A percentile compares a stretch with the other conserved stretches of the same genome.
Evolutionary conservation across 2,797 vertebrate species (phyloP).

Genomic region (Epinephelus malabaricus): DNA sequence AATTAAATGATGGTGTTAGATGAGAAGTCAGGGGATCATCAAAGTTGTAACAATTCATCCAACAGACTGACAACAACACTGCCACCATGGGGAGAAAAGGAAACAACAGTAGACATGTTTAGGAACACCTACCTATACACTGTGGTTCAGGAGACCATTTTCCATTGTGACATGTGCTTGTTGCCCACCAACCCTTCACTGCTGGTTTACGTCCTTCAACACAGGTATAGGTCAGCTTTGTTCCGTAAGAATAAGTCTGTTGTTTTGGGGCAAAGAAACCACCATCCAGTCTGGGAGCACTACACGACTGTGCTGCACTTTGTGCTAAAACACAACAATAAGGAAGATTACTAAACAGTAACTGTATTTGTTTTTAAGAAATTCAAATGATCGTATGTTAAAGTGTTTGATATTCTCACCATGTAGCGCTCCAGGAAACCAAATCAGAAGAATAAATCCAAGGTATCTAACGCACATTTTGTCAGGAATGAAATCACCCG

Average conservation of each 20-base stretch:
- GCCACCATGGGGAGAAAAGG: too few relatives aligned
- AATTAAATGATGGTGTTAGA: too few relatives aligned
- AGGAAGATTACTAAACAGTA: background rate
- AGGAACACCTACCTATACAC: slow-evolving; percentile 53
- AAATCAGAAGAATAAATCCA: slow-evolving; percentile 12
- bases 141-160: slow-evolving; percentile 34
- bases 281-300: background rate
- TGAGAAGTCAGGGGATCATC: too few relatives aligned
- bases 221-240: slow-evolving; percentile 34
- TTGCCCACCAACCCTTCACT: slow-evolving; percentile 51
- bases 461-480: slow-evolving; percentile 23
- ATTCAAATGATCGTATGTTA: background rate
- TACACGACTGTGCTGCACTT: background rate
- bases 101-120: too few relatives aligned
- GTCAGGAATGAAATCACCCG: background rate
- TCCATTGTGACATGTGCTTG: slow-evolving; percentile 39
- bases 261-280: slow-evolving; percentile 21
- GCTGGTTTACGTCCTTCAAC: slow-evolving; percentile 14
- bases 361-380: background rate
- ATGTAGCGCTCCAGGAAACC: background rate
- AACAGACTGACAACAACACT: too few relatives aligned
- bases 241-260: background rate
- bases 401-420: slow-evolving; percentile 11
- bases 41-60: too few relatives aligned
- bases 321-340: slow-evolving; percentile 18